Conservation (phyloP, 1,140 invertebrate species). For the Euglossa dilemma region DNA sequence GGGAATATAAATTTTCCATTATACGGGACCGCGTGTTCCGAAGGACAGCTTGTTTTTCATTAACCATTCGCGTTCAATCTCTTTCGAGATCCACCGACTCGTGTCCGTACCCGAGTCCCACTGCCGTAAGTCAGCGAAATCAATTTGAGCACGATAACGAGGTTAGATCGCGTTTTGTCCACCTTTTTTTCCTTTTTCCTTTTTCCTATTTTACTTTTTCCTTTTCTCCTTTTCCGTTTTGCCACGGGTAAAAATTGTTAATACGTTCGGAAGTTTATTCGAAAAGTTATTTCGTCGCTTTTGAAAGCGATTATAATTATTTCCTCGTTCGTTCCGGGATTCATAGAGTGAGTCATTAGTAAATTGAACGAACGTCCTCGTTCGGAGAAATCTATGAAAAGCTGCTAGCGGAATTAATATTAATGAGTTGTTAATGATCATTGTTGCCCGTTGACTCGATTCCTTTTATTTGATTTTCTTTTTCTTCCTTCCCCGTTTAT, state of each 20-base stretch:
- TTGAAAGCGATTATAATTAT: neutral
- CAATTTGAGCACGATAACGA: neutral
- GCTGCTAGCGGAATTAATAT: slow-evolving; percentile 30
- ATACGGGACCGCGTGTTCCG: neutral
- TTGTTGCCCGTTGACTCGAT: slow-evolving; percentile 8
- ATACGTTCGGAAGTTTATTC: neutral
- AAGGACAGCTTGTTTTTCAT: slow-evolving; percentile 27
- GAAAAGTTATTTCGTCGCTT: neutral
- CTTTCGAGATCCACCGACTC: too few species aligned
- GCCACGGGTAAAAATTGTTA: too few species aligned
- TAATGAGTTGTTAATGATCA: slow-evolving; percentile 49
- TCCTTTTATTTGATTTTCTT: neutral
- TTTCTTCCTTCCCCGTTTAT: neutral
- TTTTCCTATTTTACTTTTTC: too few species aligned
- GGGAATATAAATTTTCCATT: slow-evolving; percentile 24
- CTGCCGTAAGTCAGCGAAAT: neutral
- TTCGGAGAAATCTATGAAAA: slow-evolving; percentile 25
- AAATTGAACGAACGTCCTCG: slow-evolving; percentile 13
- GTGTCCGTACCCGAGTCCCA: too few species aligned
- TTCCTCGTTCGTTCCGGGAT: neutral
- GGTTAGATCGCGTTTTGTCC: too few species aligned
- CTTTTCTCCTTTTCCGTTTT: neutral
- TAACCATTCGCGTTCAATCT: neutral
- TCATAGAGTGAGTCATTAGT: slow-evolving; percentile 13
- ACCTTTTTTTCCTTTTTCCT: neutral